Conservation (phyloP, 2,113 vertebrate species). For the Neopipo cinnamomea region DNA sequence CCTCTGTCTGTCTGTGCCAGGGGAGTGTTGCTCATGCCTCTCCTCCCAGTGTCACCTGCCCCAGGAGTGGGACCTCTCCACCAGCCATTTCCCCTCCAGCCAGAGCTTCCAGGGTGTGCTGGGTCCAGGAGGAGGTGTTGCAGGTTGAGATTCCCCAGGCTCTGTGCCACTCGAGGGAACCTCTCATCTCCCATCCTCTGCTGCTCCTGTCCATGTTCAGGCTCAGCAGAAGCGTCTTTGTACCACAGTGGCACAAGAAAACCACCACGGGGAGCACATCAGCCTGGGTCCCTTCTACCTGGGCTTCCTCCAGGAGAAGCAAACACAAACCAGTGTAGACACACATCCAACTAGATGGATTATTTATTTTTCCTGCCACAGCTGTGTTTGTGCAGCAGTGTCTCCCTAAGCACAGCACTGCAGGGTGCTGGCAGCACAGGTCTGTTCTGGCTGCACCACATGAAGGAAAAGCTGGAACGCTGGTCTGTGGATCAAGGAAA, state of each 20-base stretch:
- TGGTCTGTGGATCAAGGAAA: background rate
- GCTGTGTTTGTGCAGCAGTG: background rate
- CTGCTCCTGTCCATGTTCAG: background rate
- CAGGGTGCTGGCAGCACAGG: background rate
- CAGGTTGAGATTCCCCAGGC: background rate
- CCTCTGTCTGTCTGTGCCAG: background rate
- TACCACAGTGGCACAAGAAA: background rate
- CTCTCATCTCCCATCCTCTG: background rate
- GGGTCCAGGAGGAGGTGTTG: background rate
- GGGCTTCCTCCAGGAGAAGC: background rate
- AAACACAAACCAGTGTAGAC: background rate
- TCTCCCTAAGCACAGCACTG: background rate
- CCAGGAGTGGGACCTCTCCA: accelerated
- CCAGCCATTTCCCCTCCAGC: background rate
- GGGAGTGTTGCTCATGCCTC: background rate
- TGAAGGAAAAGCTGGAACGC: background rate
- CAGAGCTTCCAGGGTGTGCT: background rate
- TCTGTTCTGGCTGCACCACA: background rate
- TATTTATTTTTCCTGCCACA: background rate
- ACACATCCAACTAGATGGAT: background rate
- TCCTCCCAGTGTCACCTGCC: background rate
- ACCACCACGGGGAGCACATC: background rate
- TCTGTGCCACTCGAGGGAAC: background rate
- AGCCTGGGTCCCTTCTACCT: background rate
- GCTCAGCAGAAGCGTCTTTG: accelerated